These are phyloP conservation scores for Microctonus brassicae DNA, from an alignment of 2,888 invertebrate species.

Conservation along the genomic window DNA sequence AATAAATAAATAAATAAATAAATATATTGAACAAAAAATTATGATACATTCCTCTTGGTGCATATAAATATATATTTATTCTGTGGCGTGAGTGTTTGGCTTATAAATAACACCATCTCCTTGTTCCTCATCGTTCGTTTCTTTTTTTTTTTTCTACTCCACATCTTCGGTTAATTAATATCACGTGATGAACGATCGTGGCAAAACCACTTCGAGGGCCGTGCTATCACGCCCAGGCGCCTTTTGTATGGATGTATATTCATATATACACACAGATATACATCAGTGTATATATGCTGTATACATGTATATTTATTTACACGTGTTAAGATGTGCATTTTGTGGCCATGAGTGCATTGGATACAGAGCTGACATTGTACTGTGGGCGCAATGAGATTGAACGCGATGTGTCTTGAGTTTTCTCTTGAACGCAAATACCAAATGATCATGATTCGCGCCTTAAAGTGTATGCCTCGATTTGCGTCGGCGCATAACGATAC, in stretches of 20 bases:
- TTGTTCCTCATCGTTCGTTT: conserved; percentile 58
- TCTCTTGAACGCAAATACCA: conserved; percentile 12
- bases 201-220: conserved; percentile 52
- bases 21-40: conserved; percentile 17
- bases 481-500: conserved; percentile 40
- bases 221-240: conserved; percentile 42
- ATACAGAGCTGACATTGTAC: conserved; percentile 59
- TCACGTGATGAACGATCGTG: conserved; percentile 66
- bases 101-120: conserved; percentile 69
- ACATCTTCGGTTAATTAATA: conserved; percentile 64
- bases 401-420: conserved; percentile 15
- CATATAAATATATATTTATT: conserved; percentile 10
- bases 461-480: conserved; percentile 37
- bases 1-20: neutral
- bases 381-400: conserved; percentile 13
- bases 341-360: conserved; percentile 14
- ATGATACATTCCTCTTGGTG: conserved; percentile 31
- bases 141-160: conserved; percentile 29
- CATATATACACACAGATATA: conserved; percentile 20
- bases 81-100: conserved; percentile 39
- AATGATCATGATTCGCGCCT: conserved; percentile 39
- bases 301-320: conserved; percentile 1
- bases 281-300: too few relatives aligned
- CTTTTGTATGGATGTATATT: conserved; percentile 28
- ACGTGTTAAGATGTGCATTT: conserved; percentile 22